phyloP scores from a whole-genome alignment of 2,113 vertebrate genomes.

The Lynx canadensis region DNA sequence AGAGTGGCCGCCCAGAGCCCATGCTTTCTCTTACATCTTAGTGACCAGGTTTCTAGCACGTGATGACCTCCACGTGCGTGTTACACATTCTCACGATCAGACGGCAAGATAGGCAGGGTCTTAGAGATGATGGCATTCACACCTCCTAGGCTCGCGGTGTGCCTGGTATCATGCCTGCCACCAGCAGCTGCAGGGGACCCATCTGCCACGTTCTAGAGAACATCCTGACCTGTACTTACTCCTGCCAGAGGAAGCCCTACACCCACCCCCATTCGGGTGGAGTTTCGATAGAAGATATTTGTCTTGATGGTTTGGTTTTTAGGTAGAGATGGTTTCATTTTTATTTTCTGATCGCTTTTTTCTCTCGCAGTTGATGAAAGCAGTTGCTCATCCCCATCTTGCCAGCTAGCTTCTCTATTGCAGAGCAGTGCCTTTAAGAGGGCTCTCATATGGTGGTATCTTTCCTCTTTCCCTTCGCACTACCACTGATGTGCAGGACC shows the following conservation, averaged over 20 bases:
- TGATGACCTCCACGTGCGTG: background rate
- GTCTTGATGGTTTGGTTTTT: background rate
- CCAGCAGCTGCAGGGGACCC: background rate
- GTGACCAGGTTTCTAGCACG: background rate
- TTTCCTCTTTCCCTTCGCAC: background rate
- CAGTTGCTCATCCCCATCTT: background rate
- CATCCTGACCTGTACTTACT: background rate
- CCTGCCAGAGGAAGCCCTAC: background rate
- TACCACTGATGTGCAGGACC: background rate
- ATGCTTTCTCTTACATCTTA: background rate
- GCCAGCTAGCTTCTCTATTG: background rate
- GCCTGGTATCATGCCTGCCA: rapidly evolving
- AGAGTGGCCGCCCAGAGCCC: background rate
- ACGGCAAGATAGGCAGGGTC: background rate
- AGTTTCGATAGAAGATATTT: background rate
- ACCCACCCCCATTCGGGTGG: background rate
- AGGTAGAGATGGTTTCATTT: background rate
- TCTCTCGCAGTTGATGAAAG: background rate
- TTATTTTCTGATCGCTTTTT: background rate
- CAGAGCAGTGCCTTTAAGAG: too few species aligned
- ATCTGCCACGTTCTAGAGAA: background rate
- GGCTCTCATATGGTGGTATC: background rate
- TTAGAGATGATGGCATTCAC: background rate
- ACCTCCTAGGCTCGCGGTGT: background rate
- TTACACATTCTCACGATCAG: background rate